Evolutionary conservation across 2,888 invertebrate species (phyloP).

Genomic region (Sinopyrophorus schimmeli): DNA sequence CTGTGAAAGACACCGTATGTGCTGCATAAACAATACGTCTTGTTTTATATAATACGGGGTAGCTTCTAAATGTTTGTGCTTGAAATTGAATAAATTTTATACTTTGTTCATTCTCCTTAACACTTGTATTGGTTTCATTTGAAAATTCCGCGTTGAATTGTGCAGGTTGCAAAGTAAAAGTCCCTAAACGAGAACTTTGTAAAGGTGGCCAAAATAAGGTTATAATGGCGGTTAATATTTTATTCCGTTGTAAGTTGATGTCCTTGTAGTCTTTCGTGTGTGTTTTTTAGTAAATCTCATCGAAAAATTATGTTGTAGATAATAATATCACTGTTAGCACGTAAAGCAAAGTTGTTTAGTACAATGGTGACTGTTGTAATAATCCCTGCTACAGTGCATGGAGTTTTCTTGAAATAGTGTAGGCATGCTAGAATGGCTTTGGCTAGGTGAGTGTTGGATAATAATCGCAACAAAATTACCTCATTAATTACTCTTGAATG

Average conservation of each 20-base stretch:
- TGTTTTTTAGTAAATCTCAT: constrained; percentile 6
- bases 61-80: too few species aligned
- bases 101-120: too few species aligned
- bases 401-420: constrained; percentile 29
- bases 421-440: constrained; percentile 32
- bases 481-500: too few species aligned
- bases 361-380: constrained; percentile 8
- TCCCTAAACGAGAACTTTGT: too few species aligned
- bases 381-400: constrained; percentile 26
- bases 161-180: constrained; percentile 17
- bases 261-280: constrained; percentile 23
- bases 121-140: too few species aligned
- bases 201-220: constrained; percentile 28
- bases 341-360: constrained; percentile 3
- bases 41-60: too few species aligned
- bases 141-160: too few species aligned
- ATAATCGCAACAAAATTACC: too few species aligned
- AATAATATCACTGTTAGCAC: constrained; percentile 8
- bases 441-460: constrained; percentile 26
- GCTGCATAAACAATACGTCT: too few species aligned
- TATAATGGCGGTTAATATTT: constrained; percentile 30
- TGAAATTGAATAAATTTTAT: too few species aligned
- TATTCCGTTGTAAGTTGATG: constrained; percentile 26
- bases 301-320: constrained; percentile 14
- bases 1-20: constrained; percentile 56